These are phyloP conservation scores for Microdon myrmicae DNA, from an alignment of 2,888 invertebrate species.

Conservation along the genomic window DNA sequence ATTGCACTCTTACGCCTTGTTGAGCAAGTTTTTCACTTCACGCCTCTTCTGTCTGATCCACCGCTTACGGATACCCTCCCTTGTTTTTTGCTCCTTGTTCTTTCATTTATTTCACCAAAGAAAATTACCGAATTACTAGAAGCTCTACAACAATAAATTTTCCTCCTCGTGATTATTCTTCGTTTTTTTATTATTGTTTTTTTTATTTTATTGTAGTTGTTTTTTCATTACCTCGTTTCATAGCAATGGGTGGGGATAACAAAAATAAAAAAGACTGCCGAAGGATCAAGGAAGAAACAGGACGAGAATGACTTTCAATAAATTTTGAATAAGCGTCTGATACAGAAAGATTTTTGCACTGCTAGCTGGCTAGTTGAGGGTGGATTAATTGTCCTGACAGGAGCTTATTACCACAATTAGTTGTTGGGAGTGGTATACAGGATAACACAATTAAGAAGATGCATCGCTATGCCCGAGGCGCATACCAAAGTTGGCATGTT, in stretches of 20 bases:
- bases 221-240: neutral
- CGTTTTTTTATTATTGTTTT: slow-evolving; percentile 13
- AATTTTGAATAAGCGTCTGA: slow-evolving; percentile 48
- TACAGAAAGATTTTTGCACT: slow-evolving; percentile 16
- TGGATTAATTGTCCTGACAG: neutral
- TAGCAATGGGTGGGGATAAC: neutral
- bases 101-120: slow-evolving; percentile 31
- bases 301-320: no score
- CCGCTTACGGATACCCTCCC: neutral
- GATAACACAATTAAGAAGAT: slow-evolving; percentile 33
- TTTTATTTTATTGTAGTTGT: slow-evolving; percentile 9
- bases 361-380: no score
- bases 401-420: slow-evolving; percentile 42
- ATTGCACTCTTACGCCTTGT: slow-evolving; percentile 38
- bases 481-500: slow-evolving; percentile 21
- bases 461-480: slow-evolving; percentile 2
- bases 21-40: slow-evolving; percentile 7
- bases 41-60: neutral
- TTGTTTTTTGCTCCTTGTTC: slow-evolving; percentile 9
- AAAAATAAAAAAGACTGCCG: slow-evolving; percentile 16
- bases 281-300: no score
- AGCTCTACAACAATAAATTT: slow-evolving; percentile 48
- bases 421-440: slow-evolving; percentile 35
- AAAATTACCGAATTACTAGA: slow-evolving; percentile 50
- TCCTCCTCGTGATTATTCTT: slow-evolving; percentile 44